These are phyloP conservation scores for Ectemnius lituratus DNA, from an alignment of 2,888 invertebrate genomes.

Conservation along the genomic window DNA sequence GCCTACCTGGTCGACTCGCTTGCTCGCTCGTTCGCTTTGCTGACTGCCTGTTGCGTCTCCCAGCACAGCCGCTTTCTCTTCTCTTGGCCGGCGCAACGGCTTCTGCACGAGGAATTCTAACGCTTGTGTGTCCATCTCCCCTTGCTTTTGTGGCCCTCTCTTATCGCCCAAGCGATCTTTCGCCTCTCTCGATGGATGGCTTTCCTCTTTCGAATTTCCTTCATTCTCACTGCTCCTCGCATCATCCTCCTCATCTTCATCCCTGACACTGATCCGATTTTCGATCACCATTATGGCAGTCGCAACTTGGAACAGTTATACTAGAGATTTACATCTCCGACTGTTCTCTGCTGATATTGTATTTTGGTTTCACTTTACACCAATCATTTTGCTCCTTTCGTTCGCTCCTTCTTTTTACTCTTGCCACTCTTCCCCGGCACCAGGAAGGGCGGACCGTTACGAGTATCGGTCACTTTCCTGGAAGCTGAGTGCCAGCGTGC, in stretches of 20 bases:
- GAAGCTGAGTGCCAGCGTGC: conserved; percentile 6
- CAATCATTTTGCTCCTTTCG: too few relatives aligned
- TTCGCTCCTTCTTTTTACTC: conserved; percentile 10
- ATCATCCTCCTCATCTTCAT: too few relatives aligned
- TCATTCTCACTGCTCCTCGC: too few relatives aligned
- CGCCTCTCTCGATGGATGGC: too few relatives aligned
- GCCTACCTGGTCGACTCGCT: conserved; percentile 33
- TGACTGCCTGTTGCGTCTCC: conserved; percentile 65
- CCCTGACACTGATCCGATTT: too few relatives aligned
- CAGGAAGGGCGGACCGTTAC: conserved; percentile 17
- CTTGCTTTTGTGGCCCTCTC: not conserved
- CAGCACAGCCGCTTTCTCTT: conserved; percentile 74
- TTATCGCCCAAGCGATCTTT: too few relatives aligned
- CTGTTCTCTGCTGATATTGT: too few relatives aligned
- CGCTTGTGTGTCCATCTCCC: conserved; percentile 55
- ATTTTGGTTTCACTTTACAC: too few relatives aligned
- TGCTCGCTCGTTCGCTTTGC: conserved; percentile 42
- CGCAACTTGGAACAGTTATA: too few relatives aligned
- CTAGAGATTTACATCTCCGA: too few relatives aligned
- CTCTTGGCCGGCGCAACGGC: conserved; percentile 54
- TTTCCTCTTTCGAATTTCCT: too few relatives aligned
- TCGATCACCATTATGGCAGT: too few relatives aligned
- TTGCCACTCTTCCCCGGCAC: not conserved
- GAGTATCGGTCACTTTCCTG: conserved; percentile 34
- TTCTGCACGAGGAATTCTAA: conserved; percentile 65